phyloP scores from a whole-genome alignment of 2,888 invertebrate species.

The Baronia brevicornis region DNA sequence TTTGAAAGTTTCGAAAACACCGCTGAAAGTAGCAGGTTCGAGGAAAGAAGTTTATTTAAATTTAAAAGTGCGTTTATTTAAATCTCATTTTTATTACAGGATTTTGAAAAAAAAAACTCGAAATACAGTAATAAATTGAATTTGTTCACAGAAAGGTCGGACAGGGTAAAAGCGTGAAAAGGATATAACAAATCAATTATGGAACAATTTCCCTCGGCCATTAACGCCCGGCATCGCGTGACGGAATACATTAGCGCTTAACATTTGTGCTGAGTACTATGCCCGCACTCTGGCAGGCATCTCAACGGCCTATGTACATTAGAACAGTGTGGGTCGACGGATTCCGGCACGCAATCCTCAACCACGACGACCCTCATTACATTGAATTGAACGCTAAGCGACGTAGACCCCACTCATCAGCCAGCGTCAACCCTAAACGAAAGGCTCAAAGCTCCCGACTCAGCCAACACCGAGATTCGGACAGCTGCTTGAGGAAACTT shows the following conservation, averaged over 20 bases:
- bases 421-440: slow-evolving; percentile 30
- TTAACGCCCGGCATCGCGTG: slow-evolving; percentile 40
- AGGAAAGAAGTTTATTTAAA: too few relatives aligned
- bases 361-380: slow-evolving; percentile 76
- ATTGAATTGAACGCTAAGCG: slow-evolving; percentile 38
- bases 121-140: neutral
- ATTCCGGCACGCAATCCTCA: slow-evolving; percentile 80
- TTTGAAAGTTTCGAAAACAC: too few relatives aligned
- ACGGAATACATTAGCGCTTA: slow-evolving; percentile 30
- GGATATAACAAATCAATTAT: slow-evolving; percentile 42
- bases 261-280: slow-evolving; percentile 43
- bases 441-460: slow-evolving; percentile 33
- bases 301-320: slow-evolving; percentile 77
- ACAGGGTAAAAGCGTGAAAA: slow-evolving; percentile 20
- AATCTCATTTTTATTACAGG: too few relatives aligned
- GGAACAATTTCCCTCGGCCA: slow-evolving; percentile 36
- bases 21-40: too few relatives aligned
- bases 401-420: slow-evolving; percentile 50
- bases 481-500: slow-evolving; percentile 40
- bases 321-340: slow-evolving; percentile 83
- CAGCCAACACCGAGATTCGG: slow-evolving; percentile 39
- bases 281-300: slow-evolving; percentile 78
- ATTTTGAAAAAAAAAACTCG: too few relatives aligned
- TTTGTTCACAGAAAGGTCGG: slow-evolving; percentile 21
- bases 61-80: too few relatives aligned